phyloP scores from a whole-genome alignment of 1,140 invertebrate species.

The Battus philenor region DNA sequence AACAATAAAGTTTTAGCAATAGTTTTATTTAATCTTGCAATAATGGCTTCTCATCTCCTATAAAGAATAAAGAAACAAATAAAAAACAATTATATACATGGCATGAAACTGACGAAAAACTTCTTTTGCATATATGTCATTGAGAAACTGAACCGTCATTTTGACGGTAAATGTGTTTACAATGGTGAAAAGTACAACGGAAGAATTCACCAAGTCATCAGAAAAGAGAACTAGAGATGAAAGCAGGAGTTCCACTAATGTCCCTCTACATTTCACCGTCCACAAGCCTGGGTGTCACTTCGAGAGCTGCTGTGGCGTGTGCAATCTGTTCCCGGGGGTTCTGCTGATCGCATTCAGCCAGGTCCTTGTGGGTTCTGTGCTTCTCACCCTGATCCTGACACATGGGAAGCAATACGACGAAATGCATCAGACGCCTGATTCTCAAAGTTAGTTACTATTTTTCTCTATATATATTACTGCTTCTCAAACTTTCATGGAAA shows the following conservation, averaged over 20 bases:
- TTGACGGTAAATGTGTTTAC: conserved; percentile 4
- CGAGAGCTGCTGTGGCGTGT: conserved; percentile 62
- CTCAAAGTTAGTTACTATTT: conserved; percentile 41
- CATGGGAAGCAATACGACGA: conserved; percentile 56
- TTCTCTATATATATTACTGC: not conserved
- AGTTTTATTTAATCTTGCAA: too few species aligned
- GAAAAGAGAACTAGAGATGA: conserved; percentile 32
- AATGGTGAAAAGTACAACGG: conserved; percentile 44
- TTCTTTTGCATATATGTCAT: too few species aligned
- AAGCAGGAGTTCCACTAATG: conserved; percentile 23
- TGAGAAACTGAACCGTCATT: too few species aligned
- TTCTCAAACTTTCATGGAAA: too few species aligned
- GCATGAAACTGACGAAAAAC: too few species aligned
- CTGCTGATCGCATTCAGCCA: conserved; percentile 56
- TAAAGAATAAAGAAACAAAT: too few species aligned
- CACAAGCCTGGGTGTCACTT: conserved; percentile 62
- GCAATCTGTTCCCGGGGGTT: conserved; percentile 62
- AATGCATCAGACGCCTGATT: conserved; percentile 44
- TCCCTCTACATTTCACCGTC: conserved; percentile 49
- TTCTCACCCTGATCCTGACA: conserved; percentile 50
- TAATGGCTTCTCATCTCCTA: too few species aligned
- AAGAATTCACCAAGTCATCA: conserved; percentile 37
- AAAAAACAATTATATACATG: too few species aligned
- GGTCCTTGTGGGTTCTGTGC: conserved; percentile 49
- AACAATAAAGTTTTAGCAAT: too few species aligned